phyloP scores from a whole-genome alignment of 2,888 invertebrate genomes.

The Drosophila eohydei region DNA sequence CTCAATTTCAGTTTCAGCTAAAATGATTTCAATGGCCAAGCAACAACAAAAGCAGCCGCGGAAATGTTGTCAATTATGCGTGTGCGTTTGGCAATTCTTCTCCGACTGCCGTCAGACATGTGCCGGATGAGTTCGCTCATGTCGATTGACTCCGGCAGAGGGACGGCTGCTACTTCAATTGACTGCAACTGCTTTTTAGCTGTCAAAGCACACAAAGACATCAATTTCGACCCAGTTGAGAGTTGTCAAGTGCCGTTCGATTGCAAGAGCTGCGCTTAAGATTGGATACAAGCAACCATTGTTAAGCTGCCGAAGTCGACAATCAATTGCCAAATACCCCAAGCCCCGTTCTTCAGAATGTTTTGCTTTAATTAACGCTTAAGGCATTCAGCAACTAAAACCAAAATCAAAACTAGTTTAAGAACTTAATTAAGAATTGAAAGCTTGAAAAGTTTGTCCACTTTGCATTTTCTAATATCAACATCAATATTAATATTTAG shows the following conservation, averaged over 20 bases:
- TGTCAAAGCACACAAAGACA: slow-evolving; percentile 32
- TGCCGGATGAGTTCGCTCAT: slow-evolving; percentile 42
- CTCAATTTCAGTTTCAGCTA: slow-evolving; percentile 56
- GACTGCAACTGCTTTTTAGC: slow-evolving; percentile 43
- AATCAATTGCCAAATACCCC: background rate
- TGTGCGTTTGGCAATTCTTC: slow-evolving; percentile 48
- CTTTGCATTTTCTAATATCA: no score
- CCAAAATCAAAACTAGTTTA: background rate
- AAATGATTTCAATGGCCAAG: slow-evolving; percentile 65
- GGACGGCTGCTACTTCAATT: slow-evolving; percentile 32
- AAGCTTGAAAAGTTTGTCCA: no score
- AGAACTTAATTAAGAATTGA: no score
- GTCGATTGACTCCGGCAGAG: slow-evolving; percentile 29
- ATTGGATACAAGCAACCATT: slow-evolving; percentile 11
- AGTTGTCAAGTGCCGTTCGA: background rate
- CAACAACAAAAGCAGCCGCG: slow-evolving; percentile 60
- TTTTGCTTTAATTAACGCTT: background rate
- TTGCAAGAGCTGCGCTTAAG: slow-evolving; percentile 11
- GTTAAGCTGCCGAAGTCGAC: background rate
- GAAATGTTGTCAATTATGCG: slow-evolving; percentile 75
- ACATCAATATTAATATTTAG: no score
- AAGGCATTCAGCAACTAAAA: background rate
- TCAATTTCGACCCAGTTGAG: slow-evolving; percentile 23
- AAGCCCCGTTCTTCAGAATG: background rate
- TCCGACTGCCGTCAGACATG: slow-evolving; percentile 27